Conservation (phyloP, 2,888 invertebrate genomes). For the Empis livida region DNA sequence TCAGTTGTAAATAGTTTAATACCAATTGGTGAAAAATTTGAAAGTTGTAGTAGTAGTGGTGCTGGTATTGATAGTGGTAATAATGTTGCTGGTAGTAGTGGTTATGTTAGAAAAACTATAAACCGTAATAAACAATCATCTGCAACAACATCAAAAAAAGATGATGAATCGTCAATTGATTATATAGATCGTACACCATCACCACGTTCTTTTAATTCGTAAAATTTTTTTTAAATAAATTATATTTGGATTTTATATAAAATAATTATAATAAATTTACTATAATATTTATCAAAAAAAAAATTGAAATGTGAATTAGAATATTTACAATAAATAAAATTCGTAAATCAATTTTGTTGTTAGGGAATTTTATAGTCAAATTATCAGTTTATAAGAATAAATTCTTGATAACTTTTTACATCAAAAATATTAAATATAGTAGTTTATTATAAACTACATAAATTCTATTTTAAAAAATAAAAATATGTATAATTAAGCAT, state of each 20-base stretch:
- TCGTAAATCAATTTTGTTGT: no score
- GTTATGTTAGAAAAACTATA: neutral
- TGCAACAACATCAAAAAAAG: slow-evolving; percentile 5
- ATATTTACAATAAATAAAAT: no score
- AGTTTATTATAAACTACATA: no score
- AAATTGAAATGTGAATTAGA: slow-evolving; percentile 5
- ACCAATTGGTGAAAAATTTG: slow-evolving; percentile 27
- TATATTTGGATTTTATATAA: slow-evolving; percentile 3
- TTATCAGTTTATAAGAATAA: neutral
- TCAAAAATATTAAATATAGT: no score
- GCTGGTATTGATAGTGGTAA: neutral
- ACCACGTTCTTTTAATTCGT: slow-evolving; percentile 17
- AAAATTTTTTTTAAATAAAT: neutral
- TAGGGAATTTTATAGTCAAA: no score
- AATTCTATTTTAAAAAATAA: no score
- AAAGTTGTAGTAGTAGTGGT: neutral
- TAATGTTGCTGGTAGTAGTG: neutral
- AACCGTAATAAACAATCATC: neutral
- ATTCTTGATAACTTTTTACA: neutral
- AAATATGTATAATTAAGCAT: no score
- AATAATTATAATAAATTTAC: no score
- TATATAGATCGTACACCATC: slow-evolving; percentile 35
- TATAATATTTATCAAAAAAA: slow-evolving; percentile 4
- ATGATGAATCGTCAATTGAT: slow-evolving; percentile 28
- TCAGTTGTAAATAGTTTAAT: slow-evolving; percentile 37